Percentiles rank a stretch among this genome's conserved stretches.
Evolutionary conservation across 2,797 vertebrate species (phyloP).

Genomic region (Diceros bicornis): DNA sequence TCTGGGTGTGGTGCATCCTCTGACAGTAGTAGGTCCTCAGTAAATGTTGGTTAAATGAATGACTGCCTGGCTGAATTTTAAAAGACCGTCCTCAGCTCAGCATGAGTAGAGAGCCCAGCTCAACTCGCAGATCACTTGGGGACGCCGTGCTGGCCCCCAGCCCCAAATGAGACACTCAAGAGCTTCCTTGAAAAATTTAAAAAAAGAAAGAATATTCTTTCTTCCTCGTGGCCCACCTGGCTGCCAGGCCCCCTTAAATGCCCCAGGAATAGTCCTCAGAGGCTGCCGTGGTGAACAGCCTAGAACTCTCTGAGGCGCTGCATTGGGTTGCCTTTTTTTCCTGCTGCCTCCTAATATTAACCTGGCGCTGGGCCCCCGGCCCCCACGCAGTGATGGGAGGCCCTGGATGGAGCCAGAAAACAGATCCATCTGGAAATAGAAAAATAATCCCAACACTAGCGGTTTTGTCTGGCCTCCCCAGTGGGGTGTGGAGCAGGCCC

Average conservation of each 20-base stretch:
- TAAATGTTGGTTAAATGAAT: not conserved
- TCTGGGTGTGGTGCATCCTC: accelerated
- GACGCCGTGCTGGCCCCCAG: not conserved
- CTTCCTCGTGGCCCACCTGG: constrained; percentile 44
- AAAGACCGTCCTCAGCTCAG: not conserved
- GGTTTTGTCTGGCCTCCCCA: constrained; percentile 66
- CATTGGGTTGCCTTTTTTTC: constrained; percentile 72
- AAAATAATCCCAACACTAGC: constrained; percentile 81
- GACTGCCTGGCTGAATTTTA: not conserved
- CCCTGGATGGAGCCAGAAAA: constrained; percentile 80
- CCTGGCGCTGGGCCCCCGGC: constrained; percentile 79
- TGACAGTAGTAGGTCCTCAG: not conserved
- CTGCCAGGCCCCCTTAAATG: constrained; percentile 81
- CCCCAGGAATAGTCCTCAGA: constrained; percentile 81
- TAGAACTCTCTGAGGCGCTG: constrained; percentile 82
- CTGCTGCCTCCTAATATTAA: constrained; percentile 79
- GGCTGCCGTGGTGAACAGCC: constrained; percentile 67
- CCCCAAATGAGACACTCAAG: constrained; percentile 27
- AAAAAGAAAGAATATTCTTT: not conserved
- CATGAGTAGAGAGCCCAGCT: not conserved
- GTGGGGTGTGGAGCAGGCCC: constrained; percentile 63
- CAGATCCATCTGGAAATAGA: constrained; percentile 80
- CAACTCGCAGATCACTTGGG: not conserved
- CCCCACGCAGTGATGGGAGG: constrained; percentile 83
- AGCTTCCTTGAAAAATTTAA: constrained; percentile 64